These are phyloP conservation scores for Synergus umbraculus DNA, from an alignment of 2,888 invertebrate species.

Conservation along the genomic window DNA sequence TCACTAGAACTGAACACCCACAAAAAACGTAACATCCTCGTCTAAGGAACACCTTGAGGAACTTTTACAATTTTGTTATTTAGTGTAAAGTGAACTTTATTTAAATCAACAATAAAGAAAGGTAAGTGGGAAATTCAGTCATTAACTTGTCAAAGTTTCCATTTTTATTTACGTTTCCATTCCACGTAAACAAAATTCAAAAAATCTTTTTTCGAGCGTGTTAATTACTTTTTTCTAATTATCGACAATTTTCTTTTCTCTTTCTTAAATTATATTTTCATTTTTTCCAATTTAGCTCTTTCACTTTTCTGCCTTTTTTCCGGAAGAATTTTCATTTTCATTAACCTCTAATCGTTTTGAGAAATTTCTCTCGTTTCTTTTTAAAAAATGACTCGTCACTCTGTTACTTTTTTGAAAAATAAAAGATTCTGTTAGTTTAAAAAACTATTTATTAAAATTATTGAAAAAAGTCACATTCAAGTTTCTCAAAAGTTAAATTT, in stretches of 20 bases:
- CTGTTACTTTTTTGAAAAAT: too few relatives aligned
- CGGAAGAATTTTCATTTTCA: too few relatives aligned
- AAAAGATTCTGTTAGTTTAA: too few relatives aligned
- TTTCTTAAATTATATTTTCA: neutral
- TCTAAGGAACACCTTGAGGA: constrained; percentile 36
- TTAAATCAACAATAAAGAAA: neutral
- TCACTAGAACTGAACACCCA: constrained; percentile 27
- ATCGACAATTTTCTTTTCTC: neutral
- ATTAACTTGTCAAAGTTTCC: neutral
- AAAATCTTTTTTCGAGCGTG: neutral
- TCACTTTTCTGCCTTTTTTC: neutral
- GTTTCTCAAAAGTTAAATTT: too few relatives aligned
- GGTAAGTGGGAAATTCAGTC: neutral
- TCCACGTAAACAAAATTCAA: constrained; percentile 20
- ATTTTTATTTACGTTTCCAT: neutral
- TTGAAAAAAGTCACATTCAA: too few relatives aligned
- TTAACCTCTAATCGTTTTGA: too few relatives aligned
- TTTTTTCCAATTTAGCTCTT: neutral
- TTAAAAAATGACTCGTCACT: too few relatives aligned
- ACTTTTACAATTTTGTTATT: neutral
- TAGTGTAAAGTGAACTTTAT: neutral
- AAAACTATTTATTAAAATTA: too few relatives aligned
- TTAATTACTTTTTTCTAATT: neutral
- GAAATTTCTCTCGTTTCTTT: too few relatives aligned
- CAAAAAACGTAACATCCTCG: constrained; percentile 23